Conservation (phyloP, 2,797 vertebrate species). For the Diglossa cyanea region DNA sequence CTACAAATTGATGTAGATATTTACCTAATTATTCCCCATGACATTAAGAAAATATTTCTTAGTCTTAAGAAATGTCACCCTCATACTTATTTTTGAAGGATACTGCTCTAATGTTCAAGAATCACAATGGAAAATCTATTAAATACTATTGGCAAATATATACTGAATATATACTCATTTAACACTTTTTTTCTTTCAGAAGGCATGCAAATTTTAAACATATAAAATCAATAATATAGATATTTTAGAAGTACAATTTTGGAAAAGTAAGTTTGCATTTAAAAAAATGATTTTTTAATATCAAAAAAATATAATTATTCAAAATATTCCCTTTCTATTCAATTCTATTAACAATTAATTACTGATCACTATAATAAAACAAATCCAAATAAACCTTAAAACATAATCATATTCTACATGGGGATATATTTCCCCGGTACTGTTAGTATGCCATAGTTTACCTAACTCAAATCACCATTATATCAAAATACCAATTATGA, state of each 20-base stretch:
- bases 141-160: not conserved
- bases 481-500: not conserved
- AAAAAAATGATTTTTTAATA: not conserved
- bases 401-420: not conserved
- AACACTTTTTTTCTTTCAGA: not conserved
- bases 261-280: accelerated
- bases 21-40: not conserved
- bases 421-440: not conserved
- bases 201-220: not conserved
- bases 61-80: not conserved
- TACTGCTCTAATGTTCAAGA: not conserved
- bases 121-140: not conserved
- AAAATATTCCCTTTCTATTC: no score
- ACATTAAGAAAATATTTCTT: not conserved
- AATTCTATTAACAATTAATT: not conserved
- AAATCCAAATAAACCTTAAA: not conserved
- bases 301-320: no score
- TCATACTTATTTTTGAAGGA: not conserved
- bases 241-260: not conserved
- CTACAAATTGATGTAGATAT: not conserved
- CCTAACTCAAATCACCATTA: not conserved
- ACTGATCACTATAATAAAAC: accelerated
- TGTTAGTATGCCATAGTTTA: not conserved
- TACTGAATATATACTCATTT: not conserved
- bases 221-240: not conserved